Percentiles rank a stretch among this genome's conserved stretches.
Evolutionary conservation across 2,113 vertebrate species (phyloP).

Genomic region (Coracopsis vasa): DNA sequence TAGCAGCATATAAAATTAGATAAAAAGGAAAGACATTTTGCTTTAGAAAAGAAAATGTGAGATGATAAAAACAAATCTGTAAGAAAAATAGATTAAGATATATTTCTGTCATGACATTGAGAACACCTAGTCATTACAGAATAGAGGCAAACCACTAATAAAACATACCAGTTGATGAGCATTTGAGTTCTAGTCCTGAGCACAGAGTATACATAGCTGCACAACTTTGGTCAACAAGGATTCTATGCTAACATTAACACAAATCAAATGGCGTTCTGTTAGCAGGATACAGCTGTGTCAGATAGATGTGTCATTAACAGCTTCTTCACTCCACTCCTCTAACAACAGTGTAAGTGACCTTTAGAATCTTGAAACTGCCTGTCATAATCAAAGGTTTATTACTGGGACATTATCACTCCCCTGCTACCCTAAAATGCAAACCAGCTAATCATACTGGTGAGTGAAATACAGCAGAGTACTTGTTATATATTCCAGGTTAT

Average conservation of each 20-base stretch:
- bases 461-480: conserved; percentile 45
- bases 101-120: conserved; percentile 57
- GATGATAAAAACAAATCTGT: conserved; percentile 68
- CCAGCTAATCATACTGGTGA: conserved; percentile 20
- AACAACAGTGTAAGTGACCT: conserved; percentile 18
- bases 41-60: conserved; percentile 68
- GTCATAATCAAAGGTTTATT: conserved; percentile 1
- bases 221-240: conserved; percentile 76
- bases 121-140: conserved; percentile 61
- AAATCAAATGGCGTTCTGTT: conserved; percentile 45
- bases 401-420: background rate
- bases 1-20: conserved; percentile 83
- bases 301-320: background rate
- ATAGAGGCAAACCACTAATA: conserved; percentile 60
- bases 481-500: conserved; percentile 14
- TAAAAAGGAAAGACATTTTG: conserved; percentile 68
- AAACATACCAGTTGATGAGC: conserved; percentile 38
- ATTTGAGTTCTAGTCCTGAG: conserved; percentile 73
- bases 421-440: conserved; percentile 20
- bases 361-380: conserved; percentile 19
- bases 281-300: conserved; percentile 33
- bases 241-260: conserved; percentile 56
- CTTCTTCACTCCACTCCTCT: conserved; percentile 1
- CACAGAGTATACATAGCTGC: conserved; percentile 67
- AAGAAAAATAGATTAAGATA: conserved; percentile 75